Evolutionary conservation across 1,140 invertebrate genomes (phyloP), one percentile per base, ranked within the genome.

Genomic region (Bombyx mandarina): DNA sequence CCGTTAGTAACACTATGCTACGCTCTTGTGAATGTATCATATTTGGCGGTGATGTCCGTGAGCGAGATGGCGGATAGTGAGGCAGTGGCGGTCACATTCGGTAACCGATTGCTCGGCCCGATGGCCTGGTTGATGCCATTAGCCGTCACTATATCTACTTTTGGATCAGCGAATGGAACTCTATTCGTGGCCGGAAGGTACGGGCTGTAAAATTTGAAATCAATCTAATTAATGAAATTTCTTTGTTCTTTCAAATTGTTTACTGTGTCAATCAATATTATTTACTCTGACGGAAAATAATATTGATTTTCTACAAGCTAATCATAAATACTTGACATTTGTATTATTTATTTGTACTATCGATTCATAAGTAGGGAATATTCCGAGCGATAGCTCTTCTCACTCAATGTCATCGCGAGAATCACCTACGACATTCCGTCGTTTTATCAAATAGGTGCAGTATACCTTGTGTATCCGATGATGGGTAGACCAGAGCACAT

Each of bases 161-260:
- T 99, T 88, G 98, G 98, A 50, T 97, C 97, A 18, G 97, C 97
- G 26, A 99, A 99, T 82, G 98, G 98, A 57, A 98, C 97, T 6
- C 90, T 99, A 22, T 98, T 99, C 77, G 94, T 94, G 22, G 94
- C 95, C 56, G 95, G 95, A 82, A 92, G 95, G 90, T 93, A 81
- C 2, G 26, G 4, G 26, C 26, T 35, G 26, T 35, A 35, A 35
- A 35, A 35, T 35, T 35, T 35, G 2, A 35, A 35, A 3, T 3
- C 2, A 35, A 35, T 35, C 2, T 35, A 35, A 35, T 35, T 35
- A 35, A 2, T 35, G 12, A 44, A 9, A 2, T n/a, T 12, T 47
- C 6, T 47, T 6, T 35, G 10, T 56, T 9, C 2, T 48, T 3
- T 35, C 8, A 42, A 62, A 62, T 48, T 57, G 22, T 56, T 8